phyloP scores from a whole-genome alignment of 2,113 vertebrate genomes.

The Stomatorhinus ivindoensis region DNA sequence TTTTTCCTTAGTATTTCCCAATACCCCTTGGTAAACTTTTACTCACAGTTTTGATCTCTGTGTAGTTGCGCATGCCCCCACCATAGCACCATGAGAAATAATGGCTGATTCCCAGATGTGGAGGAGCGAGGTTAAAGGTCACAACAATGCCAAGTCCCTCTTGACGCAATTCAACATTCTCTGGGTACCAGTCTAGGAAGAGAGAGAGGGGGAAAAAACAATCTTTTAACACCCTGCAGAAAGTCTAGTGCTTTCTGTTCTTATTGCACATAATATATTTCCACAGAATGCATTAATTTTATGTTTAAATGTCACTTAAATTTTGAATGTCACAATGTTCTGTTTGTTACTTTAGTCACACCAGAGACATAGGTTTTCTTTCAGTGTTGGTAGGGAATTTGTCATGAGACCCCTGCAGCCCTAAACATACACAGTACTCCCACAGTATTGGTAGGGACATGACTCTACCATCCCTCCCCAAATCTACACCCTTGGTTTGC shows the following conservation, averaged over 20 bases:
- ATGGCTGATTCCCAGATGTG: conserved; percentile 46
- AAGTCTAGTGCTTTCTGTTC: not conserved
- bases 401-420: not conserved
- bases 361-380: not conserved
- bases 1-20: not conserved
- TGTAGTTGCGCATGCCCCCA: conserved; percentile 43
- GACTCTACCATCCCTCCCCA: no score
- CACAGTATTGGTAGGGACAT: not conserved
- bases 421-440: not conserved
- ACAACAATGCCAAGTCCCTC: conserved; percentile 43
- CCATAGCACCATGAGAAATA: conserved; percentile 59
- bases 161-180: conserved; percentile 47
- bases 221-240: not conserved
- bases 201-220: not conserved
- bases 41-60: conserved; percentile 51
- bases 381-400: not conserved
- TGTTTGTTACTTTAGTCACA: not conserved
- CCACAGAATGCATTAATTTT: not conserved
- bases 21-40: not conserved
- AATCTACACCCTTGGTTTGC: no score
- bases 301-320: not conserved
- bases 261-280: not conserved
- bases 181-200: conserved; percentile 61
- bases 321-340: not conserved
- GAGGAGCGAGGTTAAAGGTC: conserved; percentile 65